These are phyloP conservation scores for Myrmophylax atrothorax DNA, from an alignment of 2,113 vertebrate species.

Conservation along the genomic window DNA sequence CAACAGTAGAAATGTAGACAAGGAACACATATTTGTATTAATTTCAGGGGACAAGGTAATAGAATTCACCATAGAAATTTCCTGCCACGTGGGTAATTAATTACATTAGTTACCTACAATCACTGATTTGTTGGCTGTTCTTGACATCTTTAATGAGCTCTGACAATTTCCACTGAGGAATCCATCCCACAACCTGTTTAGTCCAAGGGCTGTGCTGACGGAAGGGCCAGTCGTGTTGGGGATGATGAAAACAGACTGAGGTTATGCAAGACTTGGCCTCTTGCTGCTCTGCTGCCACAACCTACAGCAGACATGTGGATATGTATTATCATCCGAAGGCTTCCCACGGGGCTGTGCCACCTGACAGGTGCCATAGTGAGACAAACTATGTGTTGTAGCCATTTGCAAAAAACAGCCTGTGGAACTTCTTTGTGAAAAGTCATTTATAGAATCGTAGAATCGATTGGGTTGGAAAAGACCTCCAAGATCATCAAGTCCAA, in stretches of 20 bases:
- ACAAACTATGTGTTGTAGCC: not conserved
- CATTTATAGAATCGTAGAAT: not conserved
- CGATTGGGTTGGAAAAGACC: too few species aligned
- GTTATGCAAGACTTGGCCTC: not conserved
- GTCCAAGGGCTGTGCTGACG: slow-evolving; percentile 24
- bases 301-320: not conserved
- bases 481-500: too few species aligned
- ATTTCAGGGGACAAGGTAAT: not conserved
- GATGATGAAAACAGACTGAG: not conserved
- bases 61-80: not conserved
- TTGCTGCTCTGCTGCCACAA: not conserved
- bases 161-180: slow-evolving; percentile 23
- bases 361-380: not conserved
- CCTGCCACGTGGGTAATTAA: slow-evolving; percentile 1
- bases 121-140: not conserved
- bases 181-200: slow-evolving; percentile 11
- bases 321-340: not conserved
- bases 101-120: not conserved
- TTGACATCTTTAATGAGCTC: not conserved
- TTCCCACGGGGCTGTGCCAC: not conserved
- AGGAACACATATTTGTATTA: not conserved
- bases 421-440: not conserved
- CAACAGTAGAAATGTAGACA: not conserved
- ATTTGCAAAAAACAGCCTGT: not conserved
- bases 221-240: not conserved